Evolutionary conservation across 1,140 invertebrate genomes (phyloP).

Genomic region (Anadara kagoshimensis): DNA sequence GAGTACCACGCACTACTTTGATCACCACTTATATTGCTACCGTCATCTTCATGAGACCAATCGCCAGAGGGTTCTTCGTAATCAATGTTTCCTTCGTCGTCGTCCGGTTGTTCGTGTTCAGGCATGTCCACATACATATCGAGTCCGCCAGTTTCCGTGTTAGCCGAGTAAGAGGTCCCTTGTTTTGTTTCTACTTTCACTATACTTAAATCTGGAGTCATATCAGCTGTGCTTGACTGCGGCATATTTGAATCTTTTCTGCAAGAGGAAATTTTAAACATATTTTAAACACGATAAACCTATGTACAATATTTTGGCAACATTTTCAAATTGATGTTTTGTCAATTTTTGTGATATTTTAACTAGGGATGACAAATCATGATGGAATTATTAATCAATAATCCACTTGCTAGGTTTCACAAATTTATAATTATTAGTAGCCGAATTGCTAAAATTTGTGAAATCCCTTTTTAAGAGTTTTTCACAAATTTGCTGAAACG

Average conservation of each 20-base stretch:
- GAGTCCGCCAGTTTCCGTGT: constrained; percentile 17
- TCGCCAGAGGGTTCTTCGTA: constrained; percentile 27
- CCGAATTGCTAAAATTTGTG: too few species aligned
- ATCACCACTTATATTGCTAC: constrained; percentile 29
- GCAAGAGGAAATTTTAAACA: too few species aligned
- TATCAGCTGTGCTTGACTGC: constrained; percentile 23
- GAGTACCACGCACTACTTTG: constrained; percentile 44
- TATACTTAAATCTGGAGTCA: constrained; percentile 41
- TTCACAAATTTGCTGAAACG: too few species aligned
- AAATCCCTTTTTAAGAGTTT: too few species aligned
- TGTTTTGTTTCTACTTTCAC: constrained; percentile 32
- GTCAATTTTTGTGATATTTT: too few species aligned
- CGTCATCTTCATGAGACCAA: constrained; percentile 27
- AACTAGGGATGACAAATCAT: too few species aligned
- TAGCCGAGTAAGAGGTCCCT: neutral
- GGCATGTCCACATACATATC: constrained; percentile 44
- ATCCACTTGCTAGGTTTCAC: too few species aligned
- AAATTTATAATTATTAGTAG: too few species aligned
- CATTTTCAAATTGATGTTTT: too few species aligned
- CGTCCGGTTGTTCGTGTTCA: constrained; percentile 24
- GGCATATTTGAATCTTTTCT: neutral
- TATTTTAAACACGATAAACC: too few species aligned
- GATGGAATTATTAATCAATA: too few species aligned
- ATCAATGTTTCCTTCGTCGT: constrained; percentile 30
- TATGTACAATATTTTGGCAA: too few species aligned